A percentile compares a stretch with the other conserved stretches of the same genome.
Evolutionary conservation across 2,113 vertebrate genomes (phyloP).

Genomic region (Apus apus): DNA sequence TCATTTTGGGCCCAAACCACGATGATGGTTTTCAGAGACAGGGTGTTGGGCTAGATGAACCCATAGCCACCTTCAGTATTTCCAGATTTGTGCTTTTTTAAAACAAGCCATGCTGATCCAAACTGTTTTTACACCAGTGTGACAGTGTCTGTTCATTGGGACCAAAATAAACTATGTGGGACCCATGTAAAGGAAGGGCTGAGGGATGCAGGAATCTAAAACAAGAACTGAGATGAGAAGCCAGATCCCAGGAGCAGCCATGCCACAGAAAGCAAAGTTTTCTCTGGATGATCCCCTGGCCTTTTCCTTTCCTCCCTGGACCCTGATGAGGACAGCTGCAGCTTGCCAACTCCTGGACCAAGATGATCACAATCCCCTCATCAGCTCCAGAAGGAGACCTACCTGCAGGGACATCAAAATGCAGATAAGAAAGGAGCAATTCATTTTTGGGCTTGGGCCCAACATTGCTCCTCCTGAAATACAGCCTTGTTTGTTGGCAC

Average conservation of each 20-base stretch:
- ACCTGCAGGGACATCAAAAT: neutral
- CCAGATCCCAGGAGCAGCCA: neutral
- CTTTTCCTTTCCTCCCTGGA: neutral
- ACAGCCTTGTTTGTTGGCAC: neutral
- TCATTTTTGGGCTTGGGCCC: neutral
- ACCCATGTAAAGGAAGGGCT: constrained; percentile 1
- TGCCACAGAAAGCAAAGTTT: neutral
- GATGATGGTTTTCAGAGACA: neutral
- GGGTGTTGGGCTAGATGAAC: neutral
- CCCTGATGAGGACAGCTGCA: neutral
- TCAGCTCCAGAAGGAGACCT: neutral
- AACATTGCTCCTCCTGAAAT: neutral
- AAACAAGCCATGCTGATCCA: neutral
- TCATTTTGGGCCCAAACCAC: no score
- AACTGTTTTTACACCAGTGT: neutral
- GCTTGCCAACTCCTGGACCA: neutral
- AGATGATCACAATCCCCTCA: neutral
- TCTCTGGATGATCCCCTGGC: neutral
- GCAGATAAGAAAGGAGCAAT: neutral
- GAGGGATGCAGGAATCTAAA: constrained; percentile 14
- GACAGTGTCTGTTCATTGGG: constrained; percentile 18
- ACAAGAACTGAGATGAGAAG: constrained; percentile 15
- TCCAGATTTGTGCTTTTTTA: neutral
- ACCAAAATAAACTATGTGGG: constrained; percentile 44
- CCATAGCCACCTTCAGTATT: neutral